Conservation (phyloP, 2,113 vertebrate genomes). For the Aleadryas rufinucha region DNA sequence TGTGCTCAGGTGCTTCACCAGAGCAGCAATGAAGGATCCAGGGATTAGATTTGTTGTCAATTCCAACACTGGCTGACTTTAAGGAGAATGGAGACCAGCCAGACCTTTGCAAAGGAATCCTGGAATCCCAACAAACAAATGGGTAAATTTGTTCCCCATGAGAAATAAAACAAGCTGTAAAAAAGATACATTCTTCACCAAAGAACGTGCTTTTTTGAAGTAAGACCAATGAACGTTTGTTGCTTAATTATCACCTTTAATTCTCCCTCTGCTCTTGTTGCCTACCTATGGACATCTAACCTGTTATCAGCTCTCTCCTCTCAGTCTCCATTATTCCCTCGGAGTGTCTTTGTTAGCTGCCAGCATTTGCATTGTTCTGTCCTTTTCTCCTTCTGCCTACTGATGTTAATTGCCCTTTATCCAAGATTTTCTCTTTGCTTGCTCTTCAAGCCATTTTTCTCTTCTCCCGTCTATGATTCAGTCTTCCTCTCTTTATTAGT, state of each 20-base stretch:
- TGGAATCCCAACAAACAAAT: not conserved
- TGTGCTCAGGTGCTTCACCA: not conserved
- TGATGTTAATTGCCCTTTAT: not conserved
- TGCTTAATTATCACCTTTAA: not conserved
- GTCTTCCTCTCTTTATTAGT: not conserved
- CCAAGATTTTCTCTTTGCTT: not conserved
- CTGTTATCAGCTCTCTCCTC: not conserved
- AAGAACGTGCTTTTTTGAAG: not conserved
- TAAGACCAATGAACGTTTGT: not conserved
- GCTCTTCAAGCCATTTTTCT: not conserved
- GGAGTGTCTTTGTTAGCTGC: not conserved
- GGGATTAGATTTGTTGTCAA: fast-evolving
- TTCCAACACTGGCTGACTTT: not conserved
- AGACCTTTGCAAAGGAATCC: not conserved
- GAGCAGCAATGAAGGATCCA: not conserved
- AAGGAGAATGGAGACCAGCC: not conserved
- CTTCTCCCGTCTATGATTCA: not conserved
- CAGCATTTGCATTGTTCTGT: not conserved
- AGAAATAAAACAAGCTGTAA: not conserved
- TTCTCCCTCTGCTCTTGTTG: not conserved
- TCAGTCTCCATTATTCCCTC: not conserved
- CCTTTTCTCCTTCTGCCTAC: not conserved
- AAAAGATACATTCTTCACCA: not conserved
- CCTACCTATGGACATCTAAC: not conserved
- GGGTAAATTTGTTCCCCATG: not conserved